Evolutionary conservation across 2,888 invertebrate genomes (phyloP), one percentile per base, ranked within the genome.

Genomic region (Sinodicranocentrus sp.): DNA sequence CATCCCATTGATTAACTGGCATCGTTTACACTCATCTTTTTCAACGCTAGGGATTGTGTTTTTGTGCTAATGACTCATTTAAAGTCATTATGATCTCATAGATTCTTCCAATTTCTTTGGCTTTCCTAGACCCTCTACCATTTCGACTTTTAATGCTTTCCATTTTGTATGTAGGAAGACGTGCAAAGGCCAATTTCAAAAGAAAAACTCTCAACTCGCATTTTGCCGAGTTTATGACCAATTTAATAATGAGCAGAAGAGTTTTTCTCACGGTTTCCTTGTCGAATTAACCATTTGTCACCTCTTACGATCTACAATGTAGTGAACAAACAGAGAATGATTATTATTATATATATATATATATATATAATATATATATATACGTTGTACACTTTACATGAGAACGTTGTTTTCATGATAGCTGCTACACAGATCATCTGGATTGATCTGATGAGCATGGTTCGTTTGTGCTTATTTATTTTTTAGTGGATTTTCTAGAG

Each of bases 261-360:
- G 57, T 21, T 73, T 82, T 82, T 82, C 82, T 82, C 82, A 82
- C 82, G 82, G 75, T 82, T 70, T 68, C n/a, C 75, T 82, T 82
- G 75, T 82, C 82, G 68, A 82, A 82, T 75, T 75, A 82, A 82
- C 75, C 68, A 82, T 82, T 82, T 82, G 82, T 82, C 82, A 82
- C 82, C 68, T 82, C 65, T 28, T 43, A 70, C 77, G 57, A 67
- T 77, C 77, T 77, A 28, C 61, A 26, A 61, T 21, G n/a, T 57
- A 10, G 57, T 21, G 23, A 57, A 57, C 57, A 57, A 19, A 21
- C 21, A 23, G 23, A 21, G 8, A 19, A 57, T 48, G 48, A 48
- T 57, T 57, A 23, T 2, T 21, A 21, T n/a, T n/a, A n/a, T n/a
- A n/a, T n/a, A n/a, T n/a, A n/a, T n/a, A n/a, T n/a, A n/a, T n/a